Conservation (phyloP, 1,140 invertebrate genomes). For the Drosophila triauraria region DNA sequence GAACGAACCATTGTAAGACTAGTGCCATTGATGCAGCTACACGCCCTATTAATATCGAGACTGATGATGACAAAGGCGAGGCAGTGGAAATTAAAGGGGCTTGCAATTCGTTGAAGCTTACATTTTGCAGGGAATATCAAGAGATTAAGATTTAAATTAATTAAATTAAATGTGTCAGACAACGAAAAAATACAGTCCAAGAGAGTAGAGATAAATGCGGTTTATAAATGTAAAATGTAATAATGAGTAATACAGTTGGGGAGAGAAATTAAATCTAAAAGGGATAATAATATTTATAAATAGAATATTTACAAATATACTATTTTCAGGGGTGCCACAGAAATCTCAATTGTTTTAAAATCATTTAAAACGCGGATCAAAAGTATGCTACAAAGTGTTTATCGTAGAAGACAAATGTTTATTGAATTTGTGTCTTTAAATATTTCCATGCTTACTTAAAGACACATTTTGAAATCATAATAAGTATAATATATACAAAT, state of each 20-base stretch:
- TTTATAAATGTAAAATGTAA: background rate
- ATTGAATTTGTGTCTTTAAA: background rate
- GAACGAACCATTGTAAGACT: conserved; percentile 44
- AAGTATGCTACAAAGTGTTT: too few species aligned
- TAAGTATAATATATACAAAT: too few species aligned
- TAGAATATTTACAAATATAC: too few species aligned
- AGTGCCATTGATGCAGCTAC: conserved; percentile 60
- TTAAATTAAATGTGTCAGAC: background rate
- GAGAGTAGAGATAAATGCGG: background rate
- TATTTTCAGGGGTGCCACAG: background rate
- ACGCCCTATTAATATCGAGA: conserved; percentile 60
- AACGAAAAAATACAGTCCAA: background rate
- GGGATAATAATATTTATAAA: background rate
- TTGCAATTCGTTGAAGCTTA: background rate
- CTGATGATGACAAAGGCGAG: conserved; percentile 3
- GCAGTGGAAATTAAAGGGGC: background rate
- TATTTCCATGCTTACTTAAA: background rate
- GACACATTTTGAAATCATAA: too few species aligned
- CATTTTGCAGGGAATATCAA: background rate
- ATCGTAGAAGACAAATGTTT: too few species aligned
- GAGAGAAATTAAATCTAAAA: too few species aligned
- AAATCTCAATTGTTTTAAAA: background rate
- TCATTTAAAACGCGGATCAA: background rate
- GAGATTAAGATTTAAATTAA: background rate
- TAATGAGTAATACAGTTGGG: background rate